phyloP scores from a whole-genome alignment of 2,888 invertebrate genomes.

The Coenonympha arcania region DNA sequence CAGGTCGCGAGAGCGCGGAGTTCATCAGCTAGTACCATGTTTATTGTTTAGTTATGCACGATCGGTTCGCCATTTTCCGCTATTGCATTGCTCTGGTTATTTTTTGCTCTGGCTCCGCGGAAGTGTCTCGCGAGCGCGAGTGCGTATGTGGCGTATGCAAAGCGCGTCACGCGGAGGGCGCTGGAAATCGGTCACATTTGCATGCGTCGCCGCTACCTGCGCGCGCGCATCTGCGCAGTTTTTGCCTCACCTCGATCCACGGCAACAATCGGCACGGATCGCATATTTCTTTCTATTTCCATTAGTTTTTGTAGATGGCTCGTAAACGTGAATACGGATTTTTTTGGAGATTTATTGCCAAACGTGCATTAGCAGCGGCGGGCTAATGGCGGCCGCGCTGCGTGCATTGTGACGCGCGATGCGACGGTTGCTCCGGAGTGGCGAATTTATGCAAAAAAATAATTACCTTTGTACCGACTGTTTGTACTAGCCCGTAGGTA shows the following conservation, averaged over 20 bases:
- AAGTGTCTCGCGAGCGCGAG: slow-evolving; percentile 14
- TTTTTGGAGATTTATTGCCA: slow-evolving; percentile 46
- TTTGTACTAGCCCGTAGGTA: slow-evolving; percentile 3
- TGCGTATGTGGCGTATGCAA: slow-evolving; percentile 22
- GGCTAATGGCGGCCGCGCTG: not conserved
- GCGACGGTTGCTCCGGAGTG: too few relatives aligned
- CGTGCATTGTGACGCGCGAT: not conserved
- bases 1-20: not conserved
- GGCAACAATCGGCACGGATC: slow-evolving; percentile 43
- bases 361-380: slow-evolving; percentile 21
- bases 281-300: slow-evolving; percentile 51
- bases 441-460: too few relatives aligned
- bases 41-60: not conserved
- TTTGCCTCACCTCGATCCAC: slow-evolving; percentile 29
- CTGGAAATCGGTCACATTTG: slow-evolving; percentile 34
- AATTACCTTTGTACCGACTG: too few relatives aligned
- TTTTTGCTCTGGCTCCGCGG: slow-evolving; percentile 15
- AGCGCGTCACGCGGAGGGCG: slow-evolving; percentile 13
- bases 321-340: slow-evolving; percentile 41
- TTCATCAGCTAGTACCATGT: not conserved
- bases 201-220: slow-evolving; percentile 52
- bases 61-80: not conserved
- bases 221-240: slow-evolving; percentile 48
- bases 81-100: slow-evolving; percentile 1
- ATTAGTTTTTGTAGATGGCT: slow-evolving; percentile 42